Conservation (phyloP, 2,113 vertebrate genomes). For the Sinocyclocheilus maitianheensis region DNA sequence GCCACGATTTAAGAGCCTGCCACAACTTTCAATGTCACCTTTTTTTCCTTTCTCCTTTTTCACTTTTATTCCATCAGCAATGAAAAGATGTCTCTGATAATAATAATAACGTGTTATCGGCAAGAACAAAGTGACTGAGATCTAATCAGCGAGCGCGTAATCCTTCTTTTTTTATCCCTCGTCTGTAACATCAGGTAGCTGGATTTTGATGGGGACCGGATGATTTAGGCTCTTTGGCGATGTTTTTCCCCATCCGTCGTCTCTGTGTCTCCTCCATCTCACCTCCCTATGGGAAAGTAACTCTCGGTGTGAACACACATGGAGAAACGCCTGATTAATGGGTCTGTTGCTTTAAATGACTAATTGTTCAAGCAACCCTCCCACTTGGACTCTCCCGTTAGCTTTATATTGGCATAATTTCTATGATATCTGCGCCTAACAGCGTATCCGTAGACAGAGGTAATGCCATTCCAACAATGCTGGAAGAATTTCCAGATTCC, state of each 20-base stretch:
- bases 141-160: constrained; percentile 65
- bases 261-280: constrained; percentile 32
- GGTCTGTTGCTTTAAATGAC: constrained; percentile 55
- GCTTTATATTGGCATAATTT: constrained; percentile 60
- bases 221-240: constrained; percentile 44
- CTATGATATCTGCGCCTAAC: constrained; percentile 59
- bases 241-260: not conserved
- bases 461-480: constrained; percentile 56
- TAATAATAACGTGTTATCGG: constrained; percentile 70
- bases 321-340: constrained; percentile 66
- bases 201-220: constrained; percentile 55
- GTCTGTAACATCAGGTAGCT: constrained; percentile 51
- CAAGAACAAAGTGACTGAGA: constrained; percentile 65
- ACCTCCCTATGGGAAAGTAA: constrained; percentile 52
- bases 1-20: not conserved
- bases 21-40: constrained; percentile 66
- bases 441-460: constrained; percentile 49
- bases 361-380: constrained; percentile 47
- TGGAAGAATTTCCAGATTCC: constrained; percentile 51
- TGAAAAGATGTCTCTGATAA: constrained; percentile 70
- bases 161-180: constrained; percentile 43
- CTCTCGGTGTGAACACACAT: constrained; percentile 60
- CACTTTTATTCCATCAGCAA: constrained; percentile 56
- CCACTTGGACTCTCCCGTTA: constrained; percentile 49
- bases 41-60: constrained; percentile 16